Base-by-base conservation (phyloP, 2,888 invertebrate species). In the Chymomyza procnemis region DNA sequence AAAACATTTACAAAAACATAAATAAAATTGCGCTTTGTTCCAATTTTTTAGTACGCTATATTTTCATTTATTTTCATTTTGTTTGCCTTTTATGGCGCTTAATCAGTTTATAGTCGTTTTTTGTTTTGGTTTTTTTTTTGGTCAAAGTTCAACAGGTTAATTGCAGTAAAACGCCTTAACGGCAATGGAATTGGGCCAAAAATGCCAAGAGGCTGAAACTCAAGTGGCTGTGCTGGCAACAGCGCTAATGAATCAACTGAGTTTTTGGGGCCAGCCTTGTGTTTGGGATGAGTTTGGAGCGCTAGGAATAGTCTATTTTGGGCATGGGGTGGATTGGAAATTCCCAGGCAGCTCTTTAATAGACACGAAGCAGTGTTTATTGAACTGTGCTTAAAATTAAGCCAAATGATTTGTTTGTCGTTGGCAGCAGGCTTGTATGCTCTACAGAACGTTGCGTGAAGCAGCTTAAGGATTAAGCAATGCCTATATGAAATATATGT, bases 71-170 rank as follows among this genome's bases (percentile, higher is more conserved):
- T 18, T 50, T 12, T 26, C 26, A 26, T 26, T 26, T 3, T 26
- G 26, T 26, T n/a, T 26, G 26, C 6, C 19, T 57, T 66, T 66
- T 66, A 47, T 64, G 22, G 48, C 18, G 48, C 56, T 41, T 66
- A 61, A 41, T 63, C 19, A 64, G 71, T 34, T 66, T 66, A 50
- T 8, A 19, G 21, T 64, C 12, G 54, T 73, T 64, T n/a, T n/a
- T n/a, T n/a, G n/a, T n/a, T n/a, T n/a, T n/a, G n/a, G n/a, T n/a
- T n/a, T n/a, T n/a, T n/a, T n/a, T n/a, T n/a, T 65, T 67, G 75
- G 69, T 65, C 73, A 85, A 74, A 80, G 80, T 78, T 82, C 74
- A 74, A 78, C 69, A 64, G 74, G 78, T 73, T 85, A 69, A 74
- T 74, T 74, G 73, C 64, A 22, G 52, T 61, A 54, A 64, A 70